Conservation (phyloP, 2,888 invertebrate genomes). For the Crepidodera aurea region DNA sequence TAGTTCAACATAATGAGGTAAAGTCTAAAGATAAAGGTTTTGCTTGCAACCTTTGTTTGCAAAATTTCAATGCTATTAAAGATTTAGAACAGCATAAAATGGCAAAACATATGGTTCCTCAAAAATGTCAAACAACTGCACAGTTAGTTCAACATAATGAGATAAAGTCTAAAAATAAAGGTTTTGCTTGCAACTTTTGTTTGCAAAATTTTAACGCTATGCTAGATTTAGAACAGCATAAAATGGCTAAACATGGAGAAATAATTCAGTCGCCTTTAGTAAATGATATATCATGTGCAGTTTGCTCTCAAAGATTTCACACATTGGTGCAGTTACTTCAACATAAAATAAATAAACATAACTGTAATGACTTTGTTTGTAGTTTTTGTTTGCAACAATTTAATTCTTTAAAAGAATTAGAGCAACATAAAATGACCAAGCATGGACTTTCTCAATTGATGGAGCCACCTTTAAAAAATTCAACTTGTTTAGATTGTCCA, state of each 20-base stretch:
- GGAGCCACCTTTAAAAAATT: too few relatives aligned
- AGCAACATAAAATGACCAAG: background rate
- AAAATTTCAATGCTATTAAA: background rate
- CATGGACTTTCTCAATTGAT: background rate
- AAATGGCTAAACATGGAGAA: background rate
- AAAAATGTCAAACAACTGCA: too few relatives aligned
- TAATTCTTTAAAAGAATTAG: background rate
- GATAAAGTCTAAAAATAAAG: too few relatives aligned
- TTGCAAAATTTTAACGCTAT: background rate
- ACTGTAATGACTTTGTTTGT: background rate
- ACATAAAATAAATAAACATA: background rate
- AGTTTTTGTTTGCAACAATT: background rate
- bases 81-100: background rate
- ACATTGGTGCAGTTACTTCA: background rate
- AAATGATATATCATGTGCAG: background rate
- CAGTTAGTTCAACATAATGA: too few relatives aligned
- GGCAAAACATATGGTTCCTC: too few relatives aligned
- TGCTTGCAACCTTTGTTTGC: background rate
- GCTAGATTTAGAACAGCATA: background rate
- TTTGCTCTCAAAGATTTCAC: too few relatives aligned
- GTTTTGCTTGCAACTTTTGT: too few relatives aligned
- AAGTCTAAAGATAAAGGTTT: conserved; percentile 1
- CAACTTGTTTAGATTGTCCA: too few relatives aligned
- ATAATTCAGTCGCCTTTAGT: background rate
- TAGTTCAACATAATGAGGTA: background rate